Percentiles rank a stretch among this genome's conserved stretches.
Conservation (phyloP, 1,140 invertebrate genomes). For the Gerris buenoi region DNA sequence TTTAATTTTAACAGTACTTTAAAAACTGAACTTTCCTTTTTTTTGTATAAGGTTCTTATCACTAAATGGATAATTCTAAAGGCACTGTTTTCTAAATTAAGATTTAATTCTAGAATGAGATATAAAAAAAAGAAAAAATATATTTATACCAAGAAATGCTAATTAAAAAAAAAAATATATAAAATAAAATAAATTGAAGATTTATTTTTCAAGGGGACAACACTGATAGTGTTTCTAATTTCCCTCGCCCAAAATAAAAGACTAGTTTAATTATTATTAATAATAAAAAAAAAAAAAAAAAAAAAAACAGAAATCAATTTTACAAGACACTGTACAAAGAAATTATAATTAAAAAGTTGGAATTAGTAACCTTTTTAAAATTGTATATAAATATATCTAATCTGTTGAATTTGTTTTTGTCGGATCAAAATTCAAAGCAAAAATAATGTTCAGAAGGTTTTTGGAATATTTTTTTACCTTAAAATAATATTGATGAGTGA, state of each 20-base stretch:
- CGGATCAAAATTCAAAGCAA: neutral
- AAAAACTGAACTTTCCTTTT: no score
- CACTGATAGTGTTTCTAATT: neutral
- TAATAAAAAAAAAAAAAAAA: slow-evolving; percentile 3
- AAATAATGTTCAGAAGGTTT: neutral
- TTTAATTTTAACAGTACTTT: no score
- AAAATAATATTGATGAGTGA: no score
- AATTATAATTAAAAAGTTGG: no score
- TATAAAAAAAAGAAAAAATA: no score
- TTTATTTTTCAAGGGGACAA: neutral
- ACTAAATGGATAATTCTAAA: no score
- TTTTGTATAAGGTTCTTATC: no score
- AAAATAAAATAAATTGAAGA: slow-evolving; percentile 4
- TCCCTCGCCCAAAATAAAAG: neutral
- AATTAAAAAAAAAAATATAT: slow-evolving; percentile 3
- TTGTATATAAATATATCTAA: neutral
- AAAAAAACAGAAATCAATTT: neutral
- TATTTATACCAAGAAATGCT: no score
- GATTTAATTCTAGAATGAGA: no score
- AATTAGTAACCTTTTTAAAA: no score
- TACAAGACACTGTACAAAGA: neutral
- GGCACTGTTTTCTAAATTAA: no score
- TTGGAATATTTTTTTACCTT: neutral
- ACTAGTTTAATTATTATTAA: neutral
- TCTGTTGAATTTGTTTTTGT: neutral